Evolutionary conservation across 2,797 vertebrate genomes (phyloP), one percentile per base, ranked within the genome.

Genomic region (Pseudomugil tenellus): DNA sequence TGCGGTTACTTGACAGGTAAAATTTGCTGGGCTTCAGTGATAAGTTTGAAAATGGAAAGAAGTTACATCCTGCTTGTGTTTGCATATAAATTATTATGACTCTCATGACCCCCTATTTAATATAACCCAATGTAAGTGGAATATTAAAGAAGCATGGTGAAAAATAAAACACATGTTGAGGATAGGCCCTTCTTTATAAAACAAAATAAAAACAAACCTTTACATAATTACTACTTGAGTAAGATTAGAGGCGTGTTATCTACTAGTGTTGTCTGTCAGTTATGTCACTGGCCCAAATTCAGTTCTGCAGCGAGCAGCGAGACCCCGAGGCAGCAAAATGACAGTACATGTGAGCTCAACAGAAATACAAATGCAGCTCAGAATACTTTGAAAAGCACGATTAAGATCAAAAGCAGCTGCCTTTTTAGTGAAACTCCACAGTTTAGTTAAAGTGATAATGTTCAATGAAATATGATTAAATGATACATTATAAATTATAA

Each of bases 301-400:
- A 55, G 51, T 14, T 14, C 4, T 43, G 14, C 46, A 23, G 21
- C 23, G 46, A 41, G 35, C 65, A 48, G 5, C 55, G 52, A 67
- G 49, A 25, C 65, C 16, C 4, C 46, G 31, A 61, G 49, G 43
- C 39, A 17, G 29, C 14, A 19, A 41, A 19, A 55, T 29, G 64
- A 69, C 65, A 70, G 64, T 58, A 58, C 35, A 13, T 61, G 67
- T 67, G 35, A 19, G 46, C 35, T 74, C 76, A 77, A 73, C 56
- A n/a, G 48, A 76, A 81, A 70, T 29, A 1, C 13, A 63, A 2
- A 13, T 62, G 37, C 34, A 60, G 23, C 55, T 70, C 39, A 41
- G 19, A 41, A 41, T 41, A 16, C 39, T 19, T 6, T 19, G 39
- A 41, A 17, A 6, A 41, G 39, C 39, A 41, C 2, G 16, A 13